Evolutionary conservation across 2,888 invertebrate species (phyloP).

Genomic region (Dione vanillae): DNA sequence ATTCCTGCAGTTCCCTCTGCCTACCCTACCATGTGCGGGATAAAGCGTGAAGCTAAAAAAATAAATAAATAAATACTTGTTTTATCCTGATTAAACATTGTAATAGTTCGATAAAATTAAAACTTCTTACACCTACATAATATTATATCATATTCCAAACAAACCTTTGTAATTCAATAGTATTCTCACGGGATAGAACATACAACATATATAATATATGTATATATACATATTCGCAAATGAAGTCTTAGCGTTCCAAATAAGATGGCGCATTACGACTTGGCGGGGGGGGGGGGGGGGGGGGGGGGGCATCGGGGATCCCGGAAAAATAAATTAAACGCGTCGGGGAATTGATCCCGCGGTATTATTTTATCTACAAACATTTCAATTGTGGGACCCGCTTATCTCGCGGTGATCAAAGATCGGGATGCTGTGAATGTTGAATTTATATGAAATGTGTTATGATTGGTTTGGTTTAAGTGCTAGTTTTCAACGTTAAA

Average conservation of each 20-base stretch:
- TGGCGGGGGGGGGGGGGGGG: constrained; percentile 41
- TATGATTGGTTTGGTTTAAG: too few species aligned
- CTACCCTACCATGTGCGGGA: too few species aligned
- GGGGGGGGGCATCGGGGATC: constrained; percentile 42
- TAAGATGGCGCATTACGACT: constrained; percentile 39
- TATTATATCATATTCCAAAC: not conserved
- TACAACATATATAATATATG: too few species aligned
- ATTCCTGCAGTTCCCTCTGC: too few species aligned
- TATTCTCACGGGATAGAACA: constrained; percentile 19
- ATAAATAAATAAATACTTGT: too few species aligned
- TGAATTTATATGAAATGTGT: not conserved
- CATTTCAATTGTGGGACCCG: constrained; percentile 74
- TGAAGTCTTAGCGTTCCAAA: constrained; percentile 51
- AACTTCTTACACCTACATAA: too few species aligned
- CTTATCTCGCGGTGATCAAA: constrained; percentile 48
- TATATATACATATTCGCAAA: constrained; percentile 46
- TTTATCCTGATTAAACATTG: too few species aligned
- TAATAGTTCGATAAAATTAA: too few species aligned
- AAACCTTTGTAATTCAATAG: not conserved
- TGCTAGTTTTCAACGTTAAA: too few species aligned
- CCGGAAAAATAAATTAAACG: constrained; percentile 76
- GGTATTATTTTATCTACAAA: constrained; percentile 79
- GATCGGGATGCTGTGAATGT: constrained; percentile 24
- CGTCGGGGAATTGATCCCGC: constrained; percentile 72
- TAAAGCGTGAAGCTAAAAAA: too few species aligned